These are phyloP conservation scores for Rhorus exstirpatorius DNA, from an alignment of 2,888 invertebrate species.

Conservation along the genomic window DNA sequence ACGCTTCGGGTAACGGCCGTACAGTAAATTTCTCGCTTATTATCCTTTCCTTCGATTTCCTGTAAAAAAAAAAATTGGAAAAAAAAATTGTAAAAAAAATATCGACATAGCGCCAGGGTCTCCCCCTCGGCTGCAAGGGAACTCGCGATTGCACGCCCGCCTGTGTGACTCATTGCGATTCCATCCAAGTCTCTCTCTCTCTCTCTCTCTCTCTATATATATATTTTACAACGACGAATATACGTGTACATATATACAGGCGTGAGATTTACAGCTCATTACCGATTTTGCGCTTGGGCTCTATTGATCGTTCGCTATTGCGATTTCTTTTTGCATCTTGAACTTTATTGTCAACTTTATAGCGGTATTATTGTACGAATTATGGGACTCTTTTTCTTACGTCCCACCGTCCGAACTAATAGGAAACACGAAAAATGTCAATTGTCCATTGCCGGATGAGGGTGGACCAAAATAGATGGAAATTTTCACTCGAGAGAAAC, in stretches of 20 bases:
- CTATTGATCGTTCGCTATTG: conserved; percentile 49
- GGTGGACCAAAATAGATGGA: too few species aligned
- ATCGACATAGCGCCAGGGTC: conserved; percentile 72
- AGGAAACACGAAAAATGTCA: too few species aligned
- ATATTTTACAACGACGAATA: conserved; percentile 34
- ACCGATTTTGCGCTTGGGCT: conserved; percentile 80
- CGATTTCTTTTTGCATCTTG: conserved; percentile 22
- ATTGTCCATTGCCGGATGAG: too few species aligned
- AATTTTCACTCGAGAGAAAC: too few species aligned
- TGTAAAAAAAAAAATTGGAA: conserved; percentile 72
- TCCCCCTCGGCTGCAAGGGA: conserved; percentile 49
- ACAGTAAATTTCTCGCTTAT: conserved; percentile 84
- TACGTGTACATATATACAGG: conserved; percentile 60
- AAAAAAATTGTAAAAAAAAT: conserved; percentile 65
- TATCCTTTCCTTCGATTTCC: conserved; percentile 84
- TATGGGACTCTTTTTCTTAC: too few species aligned
- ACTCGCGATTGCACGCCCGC: conserved; percentile 47
- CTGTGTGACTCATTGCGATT: conserved; percentile 68
- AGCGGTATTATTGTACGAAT: neutral
- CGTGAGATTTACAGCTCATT: conserved; percentile 85
- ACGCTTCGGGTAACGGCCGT: conserved; percentile 77
- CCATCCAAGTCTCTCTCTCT: conserved; percentile 69
- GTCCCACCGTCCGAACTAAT: too few species aligned
- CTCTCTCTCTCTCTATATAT: conserved; percentile 16
- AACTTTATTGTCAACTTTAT: neutral